These are phyloP conservation scores for Eulemur rufifrons DNA, from an alignment of 2,113 vertebrate genomes.

Conservation along the genomic window DNA sequence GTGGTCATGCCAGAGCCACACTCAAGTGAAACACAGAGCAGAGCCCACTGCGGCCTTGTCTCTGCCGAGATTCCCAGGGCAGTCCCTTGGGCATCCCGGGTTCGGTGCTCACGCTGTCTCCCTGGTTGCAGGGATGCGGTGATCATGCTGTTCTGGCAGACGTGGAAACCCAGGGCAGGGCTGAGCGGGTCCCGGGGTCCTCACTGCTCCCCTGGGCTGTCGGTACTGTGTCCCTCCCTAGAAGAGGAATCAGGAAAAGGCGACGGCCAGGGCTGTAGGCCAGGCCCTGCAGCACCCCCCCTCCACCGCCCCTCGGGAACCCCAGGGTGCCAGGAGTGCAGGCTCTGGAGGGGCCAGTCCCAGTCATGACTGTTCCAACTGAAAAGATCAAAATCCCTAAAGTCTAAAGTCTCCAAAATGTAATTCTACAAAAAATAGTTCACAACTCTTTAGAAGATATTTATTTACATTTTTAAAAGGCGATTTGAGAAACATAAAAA, in stretches of 20 bases:
- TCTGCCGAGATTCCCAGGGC: background rate
- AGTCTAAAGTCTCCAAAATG: background rate
- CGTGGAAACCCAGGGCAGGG: rapidly evolving
- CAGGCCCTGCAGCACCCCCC: background rate
- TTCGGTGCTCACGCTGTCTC: background rate
- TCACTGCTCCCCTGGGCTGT: background rate
- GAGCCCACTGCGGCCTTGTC: background rate
- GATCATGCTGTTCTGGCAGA: background rate
- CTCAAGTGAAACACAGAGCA: background rate
- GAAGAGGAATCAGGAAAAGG: background rate
- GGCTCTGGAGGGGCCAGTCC: background rate
- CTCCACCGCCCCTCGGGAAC: background rate
- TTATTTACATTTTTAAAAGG: background rate
- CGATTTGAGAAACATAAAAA: background rate
- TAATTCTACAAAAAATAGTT: background rate
- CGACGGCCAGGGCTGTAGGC: background rate
- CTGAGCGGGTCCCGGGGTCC: background rate
- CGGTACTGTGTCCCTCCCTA: background rate
- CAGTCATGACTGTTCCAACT: background rate
- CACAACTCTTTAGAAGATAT: background rate
- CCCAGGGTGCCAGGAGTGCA: background rate
- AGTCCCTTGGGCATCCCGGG: rapidly evolving
- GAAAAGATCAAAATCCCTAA: background rate
- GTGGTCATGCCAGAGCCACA: background rate
- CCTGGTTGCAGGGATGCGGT: background rate